A percentile compares a stretch with the other conserved stretches of the same genome.
Evolutionary conservation across 2,113 vertebrate genomes (phyloP).

Genomic region (Andinoacara biseriatus): DNA sequence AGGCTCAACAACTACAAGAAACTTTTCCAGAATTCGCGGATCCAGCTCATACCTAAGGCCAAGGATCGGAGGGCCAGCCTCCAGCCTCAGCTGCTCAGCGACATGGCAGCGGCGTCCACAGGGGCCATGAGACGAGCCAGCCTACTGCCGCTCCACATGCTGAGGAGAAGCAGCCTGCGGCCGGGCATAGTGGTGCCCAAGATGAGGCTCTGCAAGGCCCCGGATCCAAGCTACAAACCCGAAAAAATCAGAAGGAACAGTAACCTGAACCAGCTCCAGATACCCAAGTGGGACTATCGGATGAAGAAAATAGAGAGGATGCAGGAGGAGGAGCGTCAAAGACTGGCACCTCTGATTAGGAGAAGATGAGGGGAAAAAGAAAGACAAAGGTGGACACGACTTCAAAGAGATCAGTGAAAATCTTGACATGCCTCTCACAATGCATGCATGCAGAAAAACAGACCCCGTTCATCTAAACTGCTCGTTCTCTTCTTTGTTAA

Average conservation of each 20-base stretch:
- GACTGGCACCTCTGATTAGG: constrained; percentile 60
- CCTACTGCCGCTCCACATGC: constrained; percentile 84
- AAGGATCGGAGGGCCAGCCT: constrained; percentile 82
- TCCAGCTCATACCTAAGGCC: constrained; percentile 73
- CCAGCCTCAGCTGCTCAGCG: constrained; percentile 65
- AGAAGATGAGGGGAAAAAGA: constrained; percentile 62
- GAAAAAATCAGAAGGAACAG: constrained; percentile 70
- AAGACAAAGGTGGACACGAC: background rate
- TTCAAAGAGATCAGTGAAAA: background rate
- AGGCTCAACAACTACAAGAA: constrained; percentile 76
- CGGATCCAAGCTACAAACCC: constrained; percentile 79
- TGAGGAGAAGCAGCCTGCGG: constrained; percentile 87
- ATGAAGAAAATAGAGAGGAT: constrained; percentile 86
- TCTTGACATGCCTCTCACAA: background rate
- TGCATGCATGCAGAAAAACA: background rate
- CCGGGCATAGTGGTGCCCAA: constrained; percentile 88
- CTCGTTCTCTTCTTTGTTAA: background rate
- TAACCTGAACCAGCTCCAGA: constrained; percentile 84
- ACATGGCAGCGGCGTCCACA: constrained; percentile 57
- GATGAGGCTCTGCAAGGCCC: constrained; percentile 90
- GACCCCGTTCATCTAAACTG: background rate
- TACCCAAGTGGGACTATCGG: constrained; percentile 95
- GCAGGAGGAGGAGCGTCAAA: constrained; percentile 82
- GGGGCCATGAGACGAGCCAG: constrained; percentile 84
- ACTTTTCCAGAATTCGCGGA: constrained; percentile 82